Evolutionary conservation across 2,113 vertebrate genomes (phyloP), one percentile per base, ranked within the genome.

Genomic region (Sceloporus undulatus): DNA sequence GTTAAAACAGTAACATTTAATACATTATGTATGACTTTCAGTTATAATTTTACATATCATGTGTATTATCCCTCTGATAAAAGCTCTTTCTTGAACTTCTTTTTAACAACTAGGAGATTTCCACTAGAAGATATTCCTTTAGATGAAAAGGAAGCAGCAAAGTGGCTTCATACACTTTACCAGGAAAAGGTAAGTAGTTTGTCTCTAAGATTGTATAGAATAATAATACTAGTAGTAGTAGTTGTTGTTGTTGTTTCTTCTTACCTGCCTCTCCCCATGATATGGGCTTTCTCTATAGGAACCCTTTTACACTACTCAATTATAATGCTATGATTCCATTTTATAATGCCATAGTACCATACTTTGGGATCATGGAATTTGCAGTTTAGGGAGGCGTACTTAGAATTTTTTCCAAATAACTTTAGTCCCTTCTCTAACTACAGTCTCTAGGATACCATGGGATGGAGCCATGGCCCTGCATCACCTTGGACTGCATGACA

Each of bases 131-230:
- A 98, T 18, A 99, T 99, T 88, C 99, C 99, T 25, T 95, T 95
- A 86, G 97, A 99, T 94, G 99, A 99, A 91, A 97, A 97, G 79
- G 98, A 98, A 95, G 99, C 98, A 34, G 98, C 98, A 13, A 95
- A 93, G 87, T 99, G 99, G 99, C 98, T 99, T 91, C 98, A 99
- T 92, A 99, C 98, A 91, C 98, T 99, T 92, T 99, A 99, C 94
- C 98, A 98, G 95, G 98, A 99, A 92, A 99, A 99, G 98, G 99
- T 99, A 94, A 94, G 85, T 14, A 87, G 91, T 89, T 52, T 85
- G 6, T 9, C 70, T 77, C 82, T 68, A 56, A 77, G 27, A 48
- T 23, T 66, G 89, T 92, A 76, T n/a, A 6, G 48, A 48, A 48
- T 48, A 48, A 48, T 48, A 48, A 5, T 48, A 48, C 3, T 48